Conservation (phyloP, 2,888 invertebrate genomes). For the Phengaris arion region DNA sequence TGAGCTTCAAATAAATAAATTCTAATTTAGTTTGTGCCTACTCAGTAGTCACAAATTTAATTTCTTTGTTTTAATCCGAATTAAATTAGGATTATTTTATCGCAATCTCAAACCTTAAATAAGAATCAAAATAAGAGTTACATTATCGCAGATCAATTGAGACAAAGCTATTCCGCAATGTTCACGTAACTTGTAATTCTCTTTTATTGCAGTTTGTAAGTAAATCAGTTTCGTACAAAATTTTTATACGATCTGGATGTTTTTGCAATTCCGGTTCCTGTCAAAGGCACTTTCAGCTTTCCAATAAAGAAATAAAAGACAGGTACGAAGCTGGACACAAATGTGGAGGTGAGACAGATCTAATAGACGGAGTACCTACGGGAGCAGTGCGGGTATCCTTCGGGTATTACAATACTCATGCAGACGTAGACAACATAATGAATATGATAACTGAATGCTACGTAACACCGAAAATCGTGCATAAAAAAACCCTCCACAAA, state of each 20-base stretch:
- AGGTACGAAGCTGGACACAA: conserved; percentile 29
- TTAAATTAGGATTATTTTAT: no score
- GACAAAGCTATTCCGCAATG: no score
- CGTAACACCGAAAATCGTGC: background rate
- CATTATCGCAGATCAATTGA: no score
- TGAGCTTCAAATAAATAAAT: no score
- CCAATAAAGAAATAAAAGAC: conserved; percentile 27
- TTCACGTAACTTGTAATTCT: background rate
- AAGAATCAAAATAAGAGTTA: background rate
- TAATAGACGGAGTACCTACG: conserved; percentile 28
- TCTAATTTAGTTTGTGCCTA: no score
- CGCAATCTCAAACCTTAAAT: no score
- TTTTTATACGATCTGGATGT: conserved; percentile 24
- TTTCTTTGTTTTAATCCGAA: no score
- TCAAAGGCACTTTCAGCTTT: conserved; percentile 27
- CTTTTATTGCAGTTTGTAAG: conserved; percentile 27
- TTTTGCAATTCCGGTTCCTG: conserved; percentile 31
- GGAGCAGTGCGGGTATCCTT: conserved; percentile 29
- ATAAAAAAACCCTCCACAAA: background rate
- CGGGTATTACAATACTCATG: conserved; percentile 29
- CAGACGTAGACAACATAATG: conserved; percentile 11
- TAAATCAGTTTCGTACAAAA: conserved; percentile 5
- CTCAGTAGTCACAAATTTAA: no score
- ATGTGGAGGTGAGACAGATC: conserved; percentile 27
- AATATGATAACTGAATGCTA: conserved; percentile 21